Percentiles rank a stretch among this genome's conserved stretches.
These are phyloP conservation scores for Bruchidius siliquastri DNA, from an alignment of 2,888 invertebrate species.

Conservation along the genomic window DNA sequence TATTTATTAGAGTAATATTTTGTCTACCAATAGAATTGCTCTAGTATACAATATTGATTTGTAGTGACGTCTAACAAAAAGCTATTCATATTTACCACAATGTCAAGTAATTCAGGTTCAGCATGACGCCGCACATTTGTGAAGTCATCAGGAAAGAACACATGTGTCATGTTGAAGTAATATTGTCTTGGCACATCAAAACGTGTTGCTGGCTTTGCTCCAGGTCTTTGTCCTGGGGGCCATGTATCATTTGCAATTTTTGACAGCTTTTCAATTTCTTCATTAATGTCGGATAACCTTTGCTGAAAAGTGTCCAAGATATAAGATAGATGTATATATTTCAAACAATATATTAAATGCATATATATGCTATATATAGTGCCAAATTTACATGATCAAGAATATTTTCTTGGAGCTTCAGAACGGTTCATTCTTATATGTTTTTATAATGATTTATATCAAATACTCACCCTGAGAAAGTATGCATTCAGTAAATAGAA, in stretches of 20 bases:
- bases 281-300: conserved; percentile 31
- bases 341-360: background rate
- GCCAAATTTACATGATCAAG: too few species aligned
- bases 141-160: conserved; percentile 77
- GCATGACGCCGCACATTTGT: conserved; percentile 62
- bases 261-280: conserved; percentile 32
- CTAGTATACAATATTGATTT: too few species aligned
- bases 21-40: too few species aligned
- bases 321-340: background rate
- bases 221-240: conserved; percentile 70
- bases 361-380: too few species aligned
- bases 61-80: too few species aligned
- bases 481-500: conserved; percentile 70
- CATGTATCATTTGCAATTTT: conserved; percentile 50
- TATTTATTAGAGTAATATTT: too few species aligned
- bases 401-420: too few species aligned
- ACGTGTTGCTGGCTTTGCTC: conserved; percentile 64
- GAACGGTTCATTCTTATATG: too few species aligned
- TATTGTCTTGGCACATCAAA: conserved; percentile 85
- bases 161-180: conserved; percentile 78
- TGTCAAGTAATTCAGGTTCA: conserved; percentile 64
- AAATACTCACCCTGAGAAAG: conserved; percentile 57
- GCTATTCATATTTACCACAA: conserved; percentile 49
- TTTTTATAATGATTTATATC: background rate
- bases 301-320: conserved; percentile 26